Percentiles rank a stretch among this genome's conserved stretches.
These are phyloP conservation scores for Drosophila suboccidentalis DNA, from an alignment of 2,888 invertebrate species.

Conservation along the genomic window DNA sequence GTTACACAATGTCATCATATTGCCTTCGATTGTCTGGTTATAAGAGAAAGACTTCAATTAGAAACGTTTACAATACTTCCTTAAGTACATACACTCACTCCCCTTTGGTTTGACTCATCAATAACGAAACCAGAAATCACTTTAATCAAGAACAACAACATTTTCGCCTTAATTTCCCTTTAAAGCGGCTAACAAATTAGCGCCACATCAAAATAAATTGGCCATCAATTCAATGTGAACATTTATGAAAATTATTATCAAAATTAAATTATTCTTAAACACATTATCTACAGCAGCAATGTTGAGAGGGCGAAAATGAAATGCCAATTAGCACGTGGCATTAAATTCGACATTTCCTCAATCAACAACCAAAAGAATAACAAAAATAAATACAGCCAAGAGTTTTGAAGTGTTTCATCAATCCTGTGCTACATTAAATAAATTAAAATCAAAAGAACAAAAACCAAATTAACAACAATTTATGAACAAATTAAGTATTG, in stretches of 20 bases:
- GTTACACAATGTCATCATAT: constrained; percentile 54
- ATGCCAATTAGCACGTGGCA: constrained; percentile 63
- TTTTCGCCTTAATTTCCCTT: constrained; percentile 21
- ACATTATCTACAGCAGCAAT: constrained; percentile 47
- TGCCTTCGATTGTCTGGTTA: constrained; percentile 26
- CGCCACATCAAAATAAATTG: constrained; percentile 53
- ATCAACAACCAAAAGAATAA: constrained; percentile 47
- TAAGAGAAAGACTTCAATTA: background rate
- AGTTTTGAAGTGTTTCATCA: constrained; percentile 72
- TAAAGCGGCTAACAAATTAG: constrained; percentile 48
- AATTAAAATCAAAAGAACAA: constrained; percentile 75
- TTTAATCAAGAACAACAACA: constrained; percentile 33
- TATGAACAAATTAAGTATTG: constrained; percentile 76
- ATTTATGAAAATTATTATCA: constrained; percentile 71
- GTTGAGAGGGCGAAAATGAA: constrained; percentile 49
- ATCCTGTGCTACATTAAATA: constrained; percentile 69
- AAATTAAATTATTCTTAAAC: constrained; percentile 69
- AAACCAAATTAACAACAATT: constrained; percentile 69
- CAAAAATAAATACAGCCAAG: constrained; percentile 25
- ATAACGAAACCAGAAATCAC: constrained; percentile 35
- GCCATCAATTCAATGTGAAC: constrained; percentile 49
- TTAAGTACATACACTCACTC: background rate
- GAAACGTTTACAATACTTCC: constrained; percentile 1
- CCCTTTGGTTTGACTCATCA: constrained; percentile 11
- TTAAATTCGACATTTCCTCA: constrained; percentile 77